Conservation (phyloP, 2,888 invertebrate species). For the Reticulitermes lucifugus region DNA sequence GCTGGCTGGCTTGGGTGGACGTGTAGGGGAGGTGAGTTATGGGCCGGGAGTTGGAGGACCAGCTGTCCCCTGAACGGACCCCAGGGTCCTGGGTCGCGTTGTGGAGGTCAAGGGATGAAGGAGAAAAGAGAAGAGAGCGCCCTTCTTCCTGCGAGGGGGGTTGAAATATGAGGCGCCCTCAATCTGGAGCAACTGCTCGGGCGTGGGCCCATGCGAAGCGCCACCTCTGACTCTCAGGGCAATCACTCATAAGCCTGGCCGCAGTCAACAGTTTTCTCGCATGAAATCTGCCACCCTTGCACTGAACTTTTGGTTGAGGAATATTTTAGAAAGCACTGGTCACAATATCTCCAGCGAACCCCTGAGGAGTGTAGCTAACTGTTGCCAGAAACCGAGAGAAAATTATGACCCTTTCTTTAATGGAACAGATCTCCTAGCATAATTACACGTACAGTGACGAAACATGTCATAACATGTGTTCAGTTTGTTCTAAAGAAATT, state of each 20-base stretch:
- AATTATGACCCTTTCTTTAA: too few relatives aligned
- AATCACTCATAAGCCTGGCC: conserved; percentile 10
- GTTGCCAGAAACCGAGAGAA: too few relatives aligned
- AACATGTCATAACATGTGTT: too few relatives aligned
- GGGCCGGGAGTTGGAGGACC: neutral
- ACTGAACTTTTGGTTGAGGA: too few relatives aligned
- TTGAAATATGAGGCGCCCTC: conserved; percentile 49
- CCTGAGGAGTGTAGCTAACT: too few relatives aligned
- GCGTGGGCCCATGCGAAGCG: neutral
- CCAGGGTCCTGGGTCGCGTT: conserved; percentile 36
- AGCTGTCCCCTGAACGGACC: conserved; percentile 49
- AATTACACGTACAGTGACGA: too few relatives aligned
- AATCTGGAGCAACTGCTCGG: conserved; percentile 41
- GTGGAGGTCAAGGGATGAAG: conserved; percentile 43
- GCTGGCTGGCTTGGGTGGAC: neutral
- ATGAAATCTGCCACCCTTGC: neutral
- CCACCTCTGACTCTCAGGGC: conserved; percentile 9
- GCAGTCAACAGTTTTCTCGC: conserved; percentile 21
- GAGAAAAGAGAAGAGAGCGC: conserved; percentile 14
- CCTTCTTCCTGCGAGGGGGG: neutral
- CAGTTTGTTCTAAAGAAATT: too few relatives aligned
- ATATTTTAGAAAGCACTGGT: too few relatives aligned
- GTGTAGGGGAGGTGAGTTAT: conserved; percentile 6
- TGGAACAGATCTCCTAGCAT: too few relatives aligned
- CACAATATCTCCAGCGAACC: too few relatives aligned